Evolutionary conservation across 2,113 vertebrate species (phyloP).

Genomic region (Chiloscyllium plagiosum): DNA sequence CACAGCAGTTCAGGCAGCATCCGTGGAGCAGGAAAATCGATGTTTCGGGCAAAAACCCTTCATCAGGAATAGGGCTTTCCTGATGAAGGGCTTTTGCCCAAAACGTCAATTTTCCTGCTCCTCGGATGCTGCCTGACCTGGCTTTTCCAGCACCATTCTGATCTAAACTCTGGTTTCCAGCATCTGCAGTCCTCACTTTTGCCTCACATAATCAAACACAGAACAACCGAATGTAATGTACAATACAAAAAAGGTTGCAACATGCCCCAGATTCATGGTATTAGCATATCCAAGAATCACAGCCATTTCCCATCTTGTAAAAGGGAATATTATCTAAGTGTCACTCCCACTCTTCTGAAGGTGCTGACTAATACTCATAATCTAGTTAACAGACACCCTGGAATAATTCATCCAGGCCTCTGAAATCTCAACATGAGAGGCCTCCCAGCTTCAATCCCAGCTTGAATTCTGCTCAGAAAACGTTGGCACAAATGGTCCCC

Average conservation of each 20-base stretch:
- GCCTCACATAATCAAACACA: not conserved
- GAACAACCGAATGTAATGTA: not conserved
- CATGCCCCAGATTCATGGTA: not conserved
- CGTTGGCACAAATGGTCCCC: not conserved
- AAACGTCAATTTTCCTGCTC: no score
- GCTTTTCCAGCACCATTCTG: no score
- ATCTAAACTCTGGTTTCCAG: no score
- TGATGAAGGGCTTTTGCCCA: no score
- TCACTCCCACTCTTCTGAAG: not conserved
- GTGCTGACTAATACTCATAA: not conserved
- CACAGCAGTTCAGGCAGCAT: no score
- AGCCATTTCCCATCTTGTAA: not conserved
- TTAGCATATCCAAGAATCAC: not conserved
- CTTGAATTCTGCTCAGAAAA: not conserved
- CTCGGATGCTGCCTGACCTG: no score
- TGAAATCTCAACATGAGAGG: not conserved
- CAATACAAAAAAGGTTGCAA: not conserved
- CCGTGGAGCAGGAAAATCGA: no score
- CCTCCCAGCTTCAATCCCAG: not conserved
- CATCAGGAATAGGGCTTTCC: no score
- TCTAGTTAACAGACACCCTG: not conserved
- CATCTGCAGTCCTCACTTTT: no score
- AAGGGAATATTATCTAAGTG: not conserved
- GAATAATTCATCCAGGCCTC: not conserved
- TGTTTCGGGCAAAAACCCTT: no score